phyloP scores from a whole-genome alignment of 2,888 invertebrate genomes.

The Thumatha senex region DNA sequence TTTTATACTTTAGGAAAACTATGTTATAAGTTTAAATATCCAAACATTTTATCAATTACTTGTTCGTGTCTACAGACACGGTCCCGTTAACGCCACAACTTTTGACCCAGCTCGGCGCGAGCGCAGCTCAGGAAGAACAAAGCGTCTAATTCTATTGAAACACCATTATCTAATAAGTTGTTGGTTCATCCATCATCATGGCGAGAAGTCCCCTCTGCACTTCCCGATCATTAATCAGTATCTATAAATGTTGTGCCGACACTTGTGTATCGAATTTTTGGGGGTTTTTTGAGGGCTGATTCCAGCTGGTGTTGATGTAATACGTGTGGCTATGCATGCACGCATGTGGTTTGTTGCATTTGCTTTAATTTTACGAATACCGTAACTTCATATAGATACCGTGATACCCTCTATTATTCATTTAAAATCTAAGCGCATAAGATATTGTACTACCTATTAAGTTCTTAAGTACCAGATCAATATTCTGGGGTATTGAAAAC shows the following conservation, averaged over 20 bases:
- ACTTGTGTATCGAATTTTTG: constrained; percentile 71
- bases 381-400: neutral
- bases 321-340: neutral
- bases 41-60: neutral
- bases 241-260: constrained; percentile 76
- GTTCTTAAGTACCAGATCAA: too few relatives aligned
- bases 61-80: constrained; percentile 3
- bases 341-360: neutral
- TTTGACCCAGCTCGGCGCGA: constrained; percentile 38
- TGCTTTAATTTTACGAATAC: neutral
- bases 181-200: constrained; percentile 70
- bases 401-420: neutral
- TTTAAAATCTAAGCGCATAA: too few relatives aligned
- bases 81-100: constrained; percentile 29
- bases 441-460: too few relatives aligned
- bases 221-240: constrained; percentile 79
- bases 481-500: too few relatives aligned
- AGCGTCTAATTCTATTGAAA: constrained; percentile 79
- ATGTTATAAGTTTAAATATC: neutral
- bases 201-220: constrained; percentile 66
- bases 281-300: constrained; percentile 31
- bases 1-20: neutral
- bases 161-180: constrained; percentile 80
- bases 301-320: constrained; percentile 10
- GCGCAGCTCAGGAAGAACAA: constrained; percentile 64